A percentile compares a stretch with the other conserved stretches of the same genome.
Conservation (phyloP, 2,888 invertebrate species). For the Azorinus chamasolen region DNA sequence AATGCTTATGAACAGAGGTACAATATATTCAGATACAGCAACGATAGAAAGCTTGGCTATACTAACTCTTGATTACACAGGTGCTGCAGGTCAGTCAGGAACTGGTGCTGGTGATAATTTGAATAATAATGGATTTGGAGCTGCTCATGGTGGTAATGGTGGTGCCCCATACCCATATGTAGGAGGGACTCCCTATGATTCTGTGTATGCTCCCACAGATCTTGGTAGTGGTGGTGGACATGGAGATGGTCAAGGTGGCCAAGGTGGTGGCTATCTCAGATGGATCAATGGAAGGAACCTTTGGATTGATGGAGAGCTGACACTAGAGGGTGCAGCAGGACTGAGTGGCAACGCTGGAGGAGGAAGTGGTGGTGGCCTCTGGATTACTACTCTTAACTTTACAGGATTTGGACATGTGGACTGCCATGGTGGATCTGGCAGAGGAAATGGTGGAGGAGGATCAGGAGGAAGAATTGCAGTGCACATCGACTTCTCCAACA, state of each 20-base stretch:
- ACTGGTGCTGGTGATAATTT: constrained; percentile 63
- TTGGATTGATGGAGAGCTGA: constrained; percentile 74
- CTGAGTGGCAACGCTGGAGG: constrained; percentile 71
- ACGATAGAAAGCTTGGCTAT: constrained; percentile 73
- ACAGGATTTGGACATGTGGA: constrained; percentile 77
- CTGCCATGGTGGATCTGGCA: constrained; percentile 71
- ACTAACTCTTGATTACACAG: constrained; percentile 69
- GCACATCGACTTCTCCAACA: constrained; percentile 70
- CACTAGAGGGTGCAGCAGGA: constrained; percentile 69
- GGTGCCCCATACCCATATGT: constrained; percentile 68
- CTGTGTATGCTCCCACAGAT: constrained; percentile 69
- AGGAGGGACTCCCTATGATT: constrained; percentile 76
- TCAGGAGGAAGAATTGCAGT: constrained; percentile 75
- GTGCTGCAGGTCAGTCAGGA: constrained; percentile 63
- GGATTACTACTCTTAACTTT: constrained; percentile 75
- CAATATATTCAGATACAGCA: constrained; percentile 68
- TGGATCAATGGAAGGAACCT: constrained; percentile 73
- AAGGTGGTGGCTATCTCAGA: constrained; percentile 75
- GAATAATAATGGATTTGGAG: constrained; percentile 68
- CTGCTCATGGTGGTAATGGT: constrained; percentile 79
- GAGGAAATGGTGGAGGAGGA: constrained; percentile 70
- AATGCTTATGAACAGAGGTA: constrained; percentile 71
- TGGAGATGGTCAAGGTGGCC: constrained; percentile 71
- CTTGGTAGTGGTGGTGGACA: constrained; percentile 77
- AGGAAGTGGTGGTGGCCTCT: constrained; percentile 76